These are phyloP conservation scores for Marisa cornuarietis DNA, from an alignment of 1,140 invertebrate genomes.

Conservation along the genomic window DNA sequence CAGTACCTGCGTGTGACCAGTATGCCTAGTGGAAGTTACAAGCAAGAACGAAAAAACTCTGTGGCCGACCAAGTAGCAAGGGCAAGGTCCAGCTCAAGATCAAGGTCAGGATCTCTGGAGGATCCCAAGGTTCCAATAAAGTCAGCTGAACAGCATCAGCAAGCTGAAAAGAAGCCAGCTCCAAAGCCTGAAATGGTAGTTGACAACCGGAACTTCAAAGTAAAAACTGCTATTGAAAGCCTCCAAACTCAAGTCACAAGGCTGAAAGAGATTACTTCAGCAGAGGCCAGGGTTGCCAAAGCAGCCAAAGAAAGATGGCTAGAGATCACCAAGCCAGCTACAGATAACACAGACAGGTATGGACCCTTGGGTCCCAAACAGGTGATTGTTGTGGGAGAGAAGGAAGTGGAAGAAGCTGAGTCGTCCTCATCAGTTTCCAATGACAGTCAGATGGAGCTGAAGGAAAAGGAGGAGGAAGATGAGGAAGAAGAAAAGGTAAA, in stretches of 20 bases:
- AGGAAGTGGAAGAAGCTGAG: background rate
- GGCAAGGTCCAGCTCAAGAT: too few species aligned
- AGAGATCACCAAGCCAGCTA: slow-evolving; percentile 12
- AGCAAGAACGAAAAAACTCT: too few species aligned
- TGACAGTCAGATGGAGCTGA: slow-evolving; percentile 15
- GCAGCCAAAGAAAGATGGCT: slow-evolving; percentile 20
- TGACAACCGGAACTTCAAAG: slow-evolving; percentile 2
- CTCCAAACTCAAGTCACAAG: slow-evolving; percentile 1
- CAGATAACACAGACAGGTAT: background rate
- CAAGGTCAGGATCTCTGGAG: slow-evolving; percentile 14
- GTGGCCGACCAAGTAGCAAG: too few species aligned
- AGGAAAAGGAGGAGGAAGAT: slow-evolving; percentile 28
- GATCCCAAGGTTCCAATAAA: slow-evolving; percentile 11
- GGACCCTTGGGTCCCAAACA: background rate
- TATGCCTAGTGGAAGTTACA: background rate
- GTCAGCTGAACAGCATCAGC: too few species aligned
- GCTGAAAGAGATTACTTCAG: background rate
- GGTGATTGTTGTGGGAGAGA: background rate
- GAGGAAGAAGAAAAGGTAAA: slow-evolving; percentile 13
- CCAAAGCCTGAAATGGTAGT: too few species aligned
- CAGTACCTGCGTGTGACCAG: slow-evolving; percentile 42
- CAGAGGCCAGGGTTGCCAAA: slow-evolving; percentile 4
- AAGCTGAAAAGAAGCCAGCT: too few species aligned
- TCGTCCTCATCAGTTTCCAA: background rate
- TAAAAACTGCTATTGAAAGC: background rate